Evolutionary conservation across 2,888 invertebrate species (phyloP), one percentile per base, ranked within the genome.

Genomic region (Ametastegia equiseti): DNA sequence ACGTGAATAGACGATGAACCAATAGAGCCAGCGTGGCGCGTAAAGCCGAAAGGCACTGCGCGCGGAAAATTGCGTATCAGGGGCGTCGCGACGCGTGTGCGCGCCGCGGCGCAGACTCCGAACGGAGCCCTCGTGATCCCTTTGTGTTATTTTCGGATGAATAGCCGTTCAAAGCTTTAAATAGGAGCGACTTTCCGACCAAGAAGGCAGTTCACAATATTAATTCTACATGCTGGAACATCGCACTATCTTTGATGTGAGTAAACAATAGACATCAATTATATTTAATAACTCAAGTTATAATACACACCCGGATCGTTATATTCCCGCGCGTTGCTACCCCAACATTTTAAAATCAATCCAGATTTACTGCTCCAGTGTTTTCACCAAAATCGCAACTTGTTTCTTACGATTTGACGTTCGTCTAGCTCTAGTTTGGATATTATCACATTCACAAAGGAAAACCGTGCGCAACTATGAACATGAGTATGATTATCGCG

Each of bases 111-210:
- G 88, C 89, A 88, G 86, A 83, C 88, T 86, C 87, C 83, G 86
- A 36, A 27, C 27, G 39, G 19, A 78, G 60, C 78, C 78, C 78
- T 78, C 85, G 84, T 86, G 86, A 87, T 89, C 88, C 87, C 91
- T 90, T 91, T 91, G 91, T 91, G 91, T 91, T 91, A 91, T 91
- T 91, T 91, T 91, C 88, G 90, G 88, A 87, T 85, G 86, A 88
- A 88, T 89, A 86, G 84, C 85, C 83, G 89, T 86, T 85, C 86
- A 85, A 91, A 86, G 90, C 91, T 92, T 91, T 92, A 91, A 91
- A 92, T 91, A 92, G 91, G 91, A 90, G 88, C 88, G 89, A 87
- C 86, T 87, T 86, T 86, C 84, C 86, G 86, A 86, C 86, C 88
- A 88, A 86, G 86, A 89, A 90, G 88, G 86, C 91, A 91, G 91